Base-by-base conservation (phyloP, 2,113 vertebrate genomes). In the Tichodroma muraria region DNA sequence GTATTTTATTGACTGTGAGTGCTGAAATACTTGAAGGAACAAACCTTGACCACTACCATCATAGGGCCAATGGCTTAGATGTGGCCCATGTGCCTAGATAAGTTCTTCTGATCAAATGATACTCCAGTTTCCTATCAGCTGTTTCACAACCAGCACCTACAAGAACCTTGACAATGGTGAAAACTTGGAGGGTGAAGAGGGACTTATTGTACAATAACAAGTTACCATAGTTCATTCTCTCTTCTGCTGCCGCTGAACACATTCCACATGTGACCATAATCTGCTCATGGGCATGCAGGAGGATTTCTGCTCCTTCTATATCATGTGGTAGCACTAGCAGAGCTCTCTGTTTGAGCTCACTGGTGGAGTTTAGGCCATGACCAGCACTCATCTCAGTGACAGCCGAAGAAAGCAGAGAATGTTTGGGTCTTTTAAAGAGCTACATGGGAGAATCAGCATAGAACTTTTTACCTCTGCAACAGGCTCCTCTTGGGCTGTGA, bases 241-340 rank as follows among this genome's bases (percentile, higher is more conserved):
- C 12, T 61, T 92, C 90, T 82, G 19, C 11, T 79, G 73, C 54
- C 68, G 57, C 35, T 80, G 59, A 47, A 47, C 57, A 66, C 33
- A 25, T 47, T 75, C 33, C 22, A 27, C 49, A 17, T 11, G n/a
- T 4, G 17, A 76, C 49, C 37, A 63, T 54, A 78, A n/a, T 38
- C 40, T 61, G 27, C 52, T 77, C 63, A 18, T 8, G 42, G 78
- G n/a, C 24, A 12, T 23, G 37, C 17, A 65, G 35, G 50, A 82
- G 38, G 22, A 66, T 33, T 73, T 91, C 50, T 72, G 38, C 35
- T 85, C 42, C 69, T 63, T 33, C 4, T 25, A 0, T 22, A 27
- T 11, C 30, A 33, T 0, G 0, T 3, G 1, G n/a, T 31, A 61
- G 61, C 49, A 45, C 12, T 47, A 64, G 20, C 53, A 61, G 45